A percentile compares a stretch with the other conserved stretches of the same genome.
Evolutionary conservation across 2,888 invertebrate genomes (phyloP).

Genomic region (Lampropteryx suffumata): DNA sequence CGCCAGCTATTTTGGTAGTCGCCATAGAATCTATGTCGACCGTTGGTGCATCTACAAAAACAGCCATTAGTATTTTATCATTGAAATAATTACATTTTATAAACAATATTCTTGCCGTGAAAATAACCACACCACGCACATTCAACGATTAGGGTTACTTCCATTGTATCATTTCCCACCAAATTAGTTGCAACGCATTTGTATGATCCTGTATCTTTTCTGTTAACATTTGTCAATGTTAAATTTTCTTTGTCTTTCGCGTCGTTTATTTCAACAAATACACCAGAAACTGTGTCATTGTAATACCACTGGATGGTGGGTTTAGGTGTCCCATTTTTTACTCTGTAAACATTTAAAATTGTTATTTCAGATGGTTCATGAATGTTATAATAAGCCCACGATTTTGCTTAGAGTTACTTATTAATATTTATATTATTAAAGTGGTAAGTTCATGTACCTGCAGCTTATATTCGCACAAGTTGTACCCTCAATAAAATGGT

Average conservation of each 20-base stretch:
- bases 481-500: background rate
- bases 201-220: slow-evolving; percentile 5
- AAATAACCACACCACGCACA: slow-evolving; percentile 3
- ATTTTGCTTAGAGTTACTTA: no score
- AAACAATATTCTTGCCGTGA: no score
- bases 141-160: slow-evolving; percentile 6
- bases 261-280: slow-evolving; percentile 3
- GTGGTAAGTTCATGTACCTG: background rate
- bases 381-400: no score
- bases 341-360: slow-evolving; percentile 2
- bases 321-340: slow-evolving; percentile 9
- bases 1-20: background rate
- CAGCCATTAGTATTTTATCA: no score
- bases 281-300: background rate
- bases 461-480: background rate
- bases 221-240: background rate
- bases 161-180: slow-evolving; percentile 4
- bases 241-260: slow-evolving; percentile 1
- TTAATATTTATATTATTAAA: no score
- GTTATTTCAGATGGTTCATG: no score
- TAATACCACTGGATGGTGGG: slow-evolving; percentile 10
- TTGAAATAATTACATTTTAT: no score
- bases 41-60: slow-evolving; percentile 5
- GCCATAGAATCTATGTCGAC: slow-evolving; percentile 1
- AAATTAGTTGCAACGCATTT: slow-evolving; percentile 12